Evolutionary conservation across 2,888 invertebrate species (phyloP), one percentile per base, ranked within the genome.

Genomic region (Caenorhabditis imperialis): DNA sequence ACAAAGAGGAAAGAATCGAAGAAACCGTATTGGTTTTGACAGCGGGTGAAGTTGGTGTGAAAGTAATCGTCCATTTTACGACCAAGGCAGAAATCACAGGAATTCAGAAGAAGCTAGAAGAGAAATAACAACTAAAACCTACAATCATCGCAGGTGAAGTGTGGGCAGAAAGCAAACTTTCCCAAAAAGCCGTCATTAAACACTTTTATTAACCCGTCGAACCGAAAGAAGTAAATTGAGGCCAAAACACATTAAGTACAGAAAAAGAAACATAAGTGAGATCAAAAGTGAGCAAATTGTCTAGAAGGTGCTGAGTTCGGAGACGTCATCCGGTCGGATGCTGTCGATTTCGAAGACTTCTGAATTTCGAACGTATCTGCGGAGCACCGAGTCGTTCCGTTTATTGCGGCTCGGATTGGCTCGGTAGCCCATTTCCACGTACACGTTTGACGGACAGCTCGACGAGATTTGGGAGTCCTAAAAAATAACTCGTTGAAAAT

Each of bases 341-440:
- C 47, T 63, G 23, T 74, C 74, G n/a, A 74, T 74, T 40, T 74
- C 67, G 40, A 74, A 74, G 1, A 74, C 61, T 30, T 74, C 74
- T 1, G 67, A 55, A 20, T 37, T 44, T 14, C 54, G 60, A 27
- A 65, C 33, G 35, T 61, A 48, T 16, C 67, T 48, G 30, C 62
- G 16, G 7, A 67, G 20, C 14, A 65, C 62, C 16, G 75, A 75
- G 33, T 75, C 70, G 30, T 75, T 75, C 20, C 65, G 35, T 51
- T 75, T 75, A 5, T 50, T 71, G 33, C 75, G 47, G 0, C 55
- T 25, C 4, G 85, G 84, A 70, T 87, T 87, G n/a, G 85, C 73
- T 38, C 82, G 65, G 50, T 87, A 87, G 22, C 86, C 86, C 82
- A 86, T 81, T 54, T 87, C 86, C 1, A 85, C 74, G 69, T 86